Conservation (phyloP, 2,888 invertebrate species). For the Nesidiocoris tenuis region DNA sequence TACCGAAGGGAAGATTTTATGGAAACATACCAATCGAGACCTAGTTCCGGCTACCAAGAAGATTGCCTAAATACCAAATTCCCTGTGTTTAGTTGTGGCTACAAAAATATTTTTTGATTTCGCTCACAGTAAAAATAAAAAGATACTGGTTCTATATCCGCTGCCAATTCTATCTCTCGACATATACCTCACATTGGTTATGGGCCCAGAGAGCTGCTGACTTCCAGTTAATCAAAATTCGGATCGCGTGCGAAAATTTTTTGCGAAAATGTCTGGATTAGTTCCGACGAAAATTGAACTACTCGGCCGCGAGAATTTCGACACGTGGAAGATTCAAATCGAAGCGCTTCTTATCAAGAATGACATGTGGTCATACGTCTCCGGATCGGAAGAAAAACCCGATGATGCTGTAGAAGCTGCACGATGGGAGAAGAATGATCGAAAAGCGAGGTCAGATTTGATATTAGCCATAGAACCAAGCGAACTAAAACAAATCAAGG, state of each 20-base stretch:
- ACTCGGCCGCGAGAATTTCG: not conserved
- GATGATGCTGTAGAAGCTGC: not conserved
- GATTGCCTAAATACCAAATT: not conserved
- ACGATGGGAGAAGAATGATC: not conserved
- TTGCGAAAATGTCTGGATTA: not conserved
- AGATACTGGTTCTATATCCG: not conserved
- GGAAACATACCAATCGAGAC: too few species aligned
- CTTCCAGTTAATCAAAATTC: not conserved
- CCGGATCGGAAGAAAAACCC: not conserved
- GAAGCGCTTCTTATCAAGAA: not conserved
- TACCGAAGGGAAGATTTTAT: too few species aligned
- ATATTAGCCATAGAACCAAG: not conserved
- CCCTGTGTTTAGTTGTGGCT: not conserved
- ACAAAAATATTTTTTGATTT: not conserved
- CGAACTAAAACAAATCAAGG: not conserved
- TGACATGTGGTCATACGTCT: not conserved
- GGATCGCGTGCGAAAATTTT: not conserved
- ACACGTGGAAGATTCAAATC: constrained; percentile 5
- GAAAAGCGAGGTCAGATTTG: not conserved
- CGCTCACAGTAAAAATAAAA: not conserved
- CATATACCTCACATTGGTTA: not conserved
- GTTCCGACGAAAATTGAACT: not conserved
- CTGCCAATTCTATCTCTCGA: not conserved
- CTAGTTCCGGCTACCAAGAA: too few species aligned
- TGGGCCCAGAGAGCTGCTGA: not conserved